Evolutionary conservation across 1,140 invertebrate genomes (phyloP).

Genomic region (Dendrolimus kikuchii): DNA sequence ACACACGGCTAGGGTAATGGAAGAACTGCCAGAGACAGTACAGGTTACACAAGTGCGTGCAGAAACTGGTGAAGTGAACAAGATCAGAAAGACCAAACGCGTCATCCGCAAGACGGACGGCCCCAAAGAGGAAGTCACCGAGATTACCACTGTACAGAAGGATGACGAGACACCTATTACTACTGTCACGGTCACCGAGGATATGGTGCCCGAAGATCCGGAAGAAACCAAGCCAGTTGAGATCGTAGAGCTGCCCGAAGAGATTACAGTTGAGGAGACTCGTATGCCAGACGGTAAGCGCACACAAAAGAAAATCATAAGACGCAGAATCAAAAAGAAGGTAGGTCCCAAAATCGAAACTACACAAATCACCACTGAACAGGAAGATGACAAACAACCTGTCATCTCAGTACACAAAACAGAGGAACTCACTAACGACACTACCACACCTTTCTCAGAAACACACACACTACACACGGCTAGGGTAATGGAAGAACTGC

Average conservation of each 20-base stretch:
- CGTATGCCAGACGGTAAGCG: slow-evolving; percentile 9
- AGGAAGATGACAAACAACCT: slow-evolving; percentile 18
- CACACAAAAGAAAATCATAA: slow-evolving; percentile 29
- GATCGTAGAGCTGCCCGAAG: slow-evolving; percentile 15
- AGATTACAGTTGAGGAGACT: slow-evolving; percentile 8
- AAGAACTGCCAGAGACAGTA: slow-evolving; percentile 58
- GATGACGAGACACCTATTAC: slow-evolving; percentile 56
- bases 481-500: slow-evolving; percentile 40
- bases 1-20: slow-evolving; percentile 24
- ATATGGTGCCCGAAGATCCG: slow-evolving; percentile 21
- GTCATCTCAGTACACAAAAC: slow-evolving; percentile 25
- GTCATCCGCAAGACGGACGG: slow-evolving; percentile 56
- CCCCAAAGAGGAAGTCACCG: slow-evolving; percentile 55
- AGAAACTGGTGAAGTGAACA: slow-evolving; percentile 34
- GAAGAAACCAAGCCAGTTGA: slow-evolving; percentile 23
- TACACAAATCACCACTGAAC: slow-evolving; percentile 28
- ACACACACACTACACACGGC: slow-evolving; percentile 5
- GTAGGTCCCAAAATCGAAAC: slow-evolving; percentile 35
- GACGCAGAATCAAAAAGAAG: slow-evolving; percentile 35
- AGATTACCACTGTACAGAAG: slow-evolving; percentile 68
- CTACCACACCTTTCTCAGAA: slow-evolving; percentile 9
- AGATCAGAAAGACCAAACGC: slow-evolving; percentile 38
- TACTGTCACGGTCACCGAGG: slow-evolving; percentile 27
- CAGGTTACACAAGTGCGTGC: slow-evolving; percentile 56
- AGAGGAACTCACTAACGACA: slow-evolving; percentile 14